phyloP scores from a whole-genome alignment of 2,797 vertebrate genomes.

The Orestias chungarensis region DNA sequence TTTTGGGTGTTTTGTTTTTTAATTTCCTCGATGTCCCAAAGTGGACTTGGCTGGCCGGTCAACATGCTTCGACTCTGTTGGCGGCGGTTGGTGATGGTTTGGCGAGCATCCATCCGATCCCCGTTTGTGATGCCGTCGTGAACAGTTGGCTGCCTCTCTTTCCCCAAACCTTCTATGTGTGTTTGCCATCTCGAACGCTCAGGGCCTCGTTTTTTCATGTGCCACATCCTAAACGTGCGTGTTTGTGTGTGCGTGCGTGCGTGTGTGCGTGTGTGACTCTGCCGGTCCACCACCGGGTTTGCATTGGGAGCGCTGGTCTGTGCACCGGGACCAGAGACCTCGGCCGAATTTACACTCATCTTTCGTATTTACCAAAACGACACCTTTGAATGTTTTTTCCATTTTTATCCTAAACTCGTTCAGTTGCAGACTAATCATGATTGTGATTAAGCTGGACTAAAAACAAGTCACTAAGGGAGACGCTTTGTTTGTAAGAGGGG shows the following conservation, averaged over 20 bases:
- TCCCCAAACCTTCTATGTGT: slow-evolving; percentile 39
- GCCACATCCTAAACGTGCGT: slow-evolving; percentile 62
- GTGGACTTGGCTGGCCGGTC: slow-evolving; percentile 49
- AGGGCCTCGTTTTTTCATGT: slow-evolving; percentile 81
- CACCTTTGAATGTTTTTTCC: slow-evolving; percentile 41
- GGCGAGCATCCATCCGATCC: slow-evolving; percentile 46
- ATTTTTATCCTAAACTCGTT: slow-evolving; percentile 30
- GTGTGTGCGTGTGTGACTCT: no score
- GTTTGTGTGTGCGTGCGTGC: neutral
- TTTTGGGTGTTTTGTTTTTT: slow-evolving; percentile 23
- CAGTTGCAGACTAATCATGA: slow-evolving; percentile 25
- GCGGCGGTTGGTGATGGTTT: slow-evolving; percentile 42
- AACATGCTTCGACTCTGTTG: slow-evolving; percentile 53
- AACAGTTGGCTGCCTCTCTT: slow-evolving; percentile 33
- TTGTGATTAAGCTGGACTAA: slow-evolving; percentile 44
- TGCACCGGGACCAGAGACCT: slow-evolving; percentile 38
- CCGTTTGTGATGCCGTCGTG: slow-evolving; percentile 51
- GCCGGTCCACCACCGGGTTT: slow-evolving; percentile 29
- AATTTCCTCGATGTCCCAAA: slow-evolving; percentile 53
- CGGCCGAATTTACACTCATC: slow-evolving; percentile 31
- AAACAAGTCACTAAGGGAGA: slow-evolving; percentile 38
- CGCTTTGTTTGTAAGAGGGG: slow-evolving; percentile 9
- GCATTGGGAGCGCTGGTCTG: slow-evolving; percentile 25
- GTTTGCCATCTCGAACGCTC: slow-evolving; percentile 70
- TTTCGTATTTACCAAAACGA: slow-evolving; percentile 56